These are phyloP conservation scores for Mobula birostris DNA, from an alignment of 2,113 vertebrate genomes.

Conservation along the genomic window DNA sequence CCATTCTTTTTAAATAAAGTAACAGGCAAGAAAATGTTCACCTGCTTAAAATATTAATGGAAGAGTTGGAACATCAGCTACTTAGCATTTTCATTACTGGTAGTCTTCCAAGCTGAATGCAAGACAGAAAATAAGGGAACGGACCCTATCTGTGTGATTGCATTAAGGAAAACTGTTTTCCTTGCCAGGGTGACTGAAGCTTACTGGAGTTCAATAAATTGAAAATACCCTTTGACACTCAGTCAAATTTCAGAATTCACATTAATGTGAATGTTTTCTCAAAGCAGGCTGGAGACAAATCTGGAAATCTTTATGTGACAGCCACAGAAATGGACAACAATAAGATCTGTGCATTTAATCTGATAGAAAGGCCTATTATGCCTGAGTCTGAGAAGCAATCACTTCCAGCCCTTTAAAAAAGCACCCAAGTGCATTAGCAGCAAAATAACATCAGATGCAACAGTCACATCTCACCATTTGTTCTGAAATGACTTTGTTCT, in stretches of 20 bases:
- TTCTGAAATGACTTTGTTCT: background rate
- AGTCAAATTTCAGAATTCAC: slow-evolving; percentile 23
- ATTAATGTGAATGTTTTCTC: background rate
- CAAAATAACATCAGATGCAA: background rate
- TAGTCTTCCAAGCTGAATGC: background rate
- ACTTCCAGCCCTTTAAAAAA: slow-evolving; percentile 13
- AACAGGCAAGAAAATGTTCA: background rate
- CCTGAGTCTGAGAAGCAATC: background rate
- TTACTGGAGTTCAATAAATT: background rate
- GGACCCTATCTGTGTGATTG: background rate
- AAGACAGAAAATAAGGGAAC: background rate
- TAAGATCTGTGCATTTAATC: slow-evolving; percentile 27
- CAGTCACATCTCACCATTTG: background rate
- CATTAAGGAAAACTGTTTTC: background rate
- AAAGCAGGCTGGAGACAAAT: slow-evolving; percentile 1
- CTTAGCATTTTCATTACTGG: background rate
- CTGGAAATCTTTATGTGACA: slow-evolving; percentile 6
- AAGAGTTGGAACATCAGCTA: too few relatives aligned
- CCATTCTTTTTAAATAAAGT: background rate
- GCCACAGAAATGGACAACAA: slow-evolving; percentile 22
- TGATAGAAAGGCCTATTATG: slow-evolving; percentile 14
- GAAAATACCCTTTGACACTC: background rate
- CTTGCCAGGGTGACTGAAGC: background rate
- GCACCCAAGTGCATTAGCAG: background rate
- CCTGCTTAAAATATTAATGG: background rate